These are phyloP conservation scores for Saccostrea glomerata DNA, from an alignment of 1,140 invertebrate genomes.

Conservation along the genomic window DNA sequence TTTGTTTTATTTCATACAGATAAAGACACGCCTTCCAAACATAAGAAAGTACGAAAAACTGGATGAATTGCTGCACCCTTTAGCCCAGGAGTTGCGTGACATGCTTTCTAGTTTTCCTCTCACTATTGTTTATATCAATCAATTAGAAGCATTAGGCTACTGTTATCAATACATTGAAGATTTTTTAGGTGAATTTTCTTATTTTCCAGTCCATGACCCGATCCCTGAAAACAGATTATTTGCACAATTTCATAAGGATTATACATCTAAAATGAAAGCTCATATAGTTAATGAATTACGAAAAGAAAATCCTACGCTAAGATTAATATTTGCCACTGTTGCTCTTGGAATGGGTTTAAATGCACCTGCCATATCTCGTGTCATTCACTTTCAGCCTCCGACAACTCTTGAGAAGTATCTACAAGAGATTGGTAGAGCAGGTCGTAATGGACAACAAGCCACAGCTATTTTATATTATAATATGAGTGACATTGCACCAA, in stretches of 20 bases:
- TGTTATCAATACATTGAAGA: constrained; percentile 34
- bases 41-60: constrained; percentile 35
- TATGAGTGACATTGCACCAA: constrained; percentile 55
- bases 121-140: constrained; percentile 54
- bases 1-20: no score
- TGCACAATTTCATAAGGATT: constrained; percentile 54
- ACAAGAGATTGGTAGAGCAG: no score
- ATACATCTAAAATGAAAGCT: constrained; percentile 49
- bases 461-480: constrained; percentile 56
- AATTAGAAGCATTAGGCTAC: constrained; percentile 46
- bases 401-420: no score
- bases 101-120: constrained; percentile 42
- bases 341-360: constrained; percentile 59
- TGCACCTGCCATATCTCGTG: constrained; percentile 48
- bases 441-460: no score
- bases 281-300: constrained; percentile 47
- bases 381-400: constrained; percentile 58
- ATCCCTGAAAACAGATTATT: constrained; percentile 56
- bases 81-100: constrained; percentile 44
- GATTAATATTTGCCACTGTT: constrained; percentile 56
- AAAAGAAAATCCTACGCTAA: constrained; percentile 48
- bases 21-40: constrained; percentile 25
- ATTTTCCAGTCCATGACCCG: not conserved
- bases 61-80: constrained; percentile 29
- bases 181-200: no score